These are phyloP conservation scores for Drusus annulatus DNA, from an alignment of 1,140 invertebrate species.

Conservation along the genomic window DNA sequence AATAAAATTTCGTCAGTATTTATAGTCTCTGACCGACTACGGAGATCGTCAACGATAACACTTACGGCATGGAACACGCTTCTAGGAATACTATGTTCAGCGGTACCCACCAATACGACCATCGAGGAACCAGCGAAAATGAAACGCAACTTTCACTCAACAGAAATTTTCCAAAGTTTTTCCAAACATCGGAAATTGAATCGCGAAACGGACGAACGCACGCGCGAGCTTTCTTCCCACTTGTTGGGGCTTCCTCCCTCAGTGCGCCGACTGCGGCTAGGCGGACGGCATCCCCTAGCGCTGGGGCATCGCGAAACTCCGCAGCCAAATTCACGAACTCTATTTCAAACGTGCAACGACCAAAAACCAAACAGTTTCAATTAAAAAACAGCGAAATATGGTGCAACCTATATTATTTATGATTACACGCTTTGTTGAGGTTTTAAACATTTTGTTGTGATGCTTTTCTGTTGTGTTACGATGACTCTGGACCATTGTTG, in stretches of 20 bases:
- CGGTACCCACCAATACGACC: no score
- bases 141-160: neutral
- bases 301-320: slow-evolving; percentile 26
- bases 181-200: slow-evolving; percentile 24
- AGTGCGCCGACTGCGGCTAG: slow-evolving; percentile 65
- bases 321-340: neutral
- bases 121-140: no score
- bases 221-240: slow-evolving; percentile 66
- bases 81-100: no score
- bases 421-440: no score
- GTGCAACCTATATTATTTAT: no score
- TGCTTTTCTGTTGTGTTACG: neutral
- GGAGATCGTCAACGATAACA: no score
- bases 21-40: no score
- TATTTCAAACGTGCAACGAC: no score
- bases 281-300: slow-evolving; percentile 61
- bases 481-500: neutral
- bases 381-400: slow-evolving; percentile 1
- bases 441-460: neutral
- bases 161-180: neutral
- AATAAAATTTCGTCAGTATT: no score
- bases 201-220: slow-evolving; percentile 20
- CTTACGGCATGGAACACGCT: no score
- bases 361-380: slow-evolving; percentile 9
- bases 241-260: slow-evolving; percentile 68